Evolutionary conservation across 1,140 invertebrate species (phyloP).

Genomic region (Tetramorium simillimum): DNA sequence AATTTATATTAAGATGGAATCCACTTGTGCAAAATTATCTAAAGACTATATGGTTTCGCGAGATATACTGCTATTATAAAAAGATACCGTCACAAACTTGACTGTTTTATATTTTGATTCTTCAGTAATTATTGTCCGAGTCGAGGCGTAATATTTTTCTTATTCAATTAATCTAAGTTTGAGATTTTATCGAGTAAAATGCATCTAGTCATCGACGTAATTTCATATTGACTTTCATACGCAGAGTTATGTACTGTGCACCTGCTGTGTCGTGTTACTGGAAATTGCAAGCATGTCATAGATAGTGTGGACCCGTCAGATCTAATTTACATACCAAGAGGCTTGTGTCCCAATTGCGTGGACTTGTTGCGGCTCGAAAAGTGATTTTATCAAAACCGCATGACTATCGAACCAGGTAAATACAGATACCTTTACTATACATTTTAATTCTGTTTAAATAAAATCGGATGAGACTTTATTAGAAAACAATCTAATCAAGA

Average conservation of each 20-base stretch:
- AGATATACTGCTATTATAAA: not conserved
- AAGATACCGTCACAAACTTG: not conserved
- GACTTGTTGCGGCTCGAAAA: not conserved
- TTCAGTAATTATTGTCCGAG: not conserved
- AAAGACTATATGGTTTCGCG: not conserved
- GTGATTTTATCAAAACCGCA: not conserved
- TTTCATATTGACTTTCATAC: conserved; percentile 14
- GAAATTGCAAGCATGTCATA: conserved; percentile 43
- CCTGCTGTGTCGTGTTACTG: conserved; percentile 31
- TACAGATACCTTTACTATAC: not conserved
- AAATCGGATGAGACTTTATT: not conserved
- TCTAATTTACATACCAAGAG: conserved; percentile 24
- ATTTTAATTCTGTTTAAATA: not conserved
- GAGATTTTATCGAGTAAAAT: not conserved
- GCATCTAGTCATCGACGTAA: not conserved
- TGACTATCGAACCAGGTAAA: not conserved
- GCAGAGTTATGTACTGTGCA: not conserved
- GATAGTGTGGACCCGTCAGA: conserved; percentile 19
- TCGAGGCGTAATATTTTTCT: not conserved
- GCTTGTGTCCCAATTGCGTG: no score
- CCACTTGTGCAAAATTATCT: not conserved
- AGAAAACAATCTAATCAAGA: not conserved
- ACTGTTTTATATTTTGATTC: not conserved
- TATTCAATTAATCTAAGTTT: not conserved
- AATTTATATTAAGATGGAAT: not conserved